A percentile compares a stretch with the other conserved stretches of the same genome.
These are phyloP conservation scores for Coboldia fuscipes DNA, from an alignment of 1,140 invertebrate genomes.

Conservation along the genomic window DNA sequence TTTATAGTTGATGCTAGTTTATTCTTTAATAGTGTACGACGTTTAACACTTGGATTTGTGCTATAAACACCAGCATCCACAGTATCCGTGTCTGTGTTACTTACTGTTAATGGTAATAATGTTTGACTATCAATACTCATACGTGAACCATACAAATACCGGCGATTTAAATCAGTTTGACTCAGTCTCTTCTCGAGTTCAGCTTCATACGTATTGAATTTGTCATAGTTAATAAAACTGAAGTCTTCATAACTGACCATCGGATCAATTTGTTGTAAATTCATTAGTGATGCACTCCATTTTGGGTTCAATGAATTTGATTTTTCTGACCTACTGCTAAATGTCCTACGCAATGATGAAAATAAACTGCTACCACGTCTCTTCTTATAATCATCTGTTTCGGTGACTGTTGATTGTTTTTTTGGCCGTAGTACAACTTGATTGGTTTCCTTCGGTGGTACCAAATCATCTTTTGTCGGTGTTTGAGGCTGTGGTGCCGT, in stretches of 20 bases:
- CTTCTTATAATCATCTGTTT: conserved; percentile 5
- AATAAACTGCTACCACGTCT: neutral
- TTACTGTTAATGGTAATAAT: neutral
- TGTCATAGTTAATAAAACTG: conserved; percentile 21
- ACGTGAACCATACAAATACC: neutral
- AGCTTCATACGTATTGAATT: conserved; percentile 20
- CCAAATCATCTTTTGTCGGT: conserved; percentile 5
- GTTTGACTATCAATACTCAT: neutral
- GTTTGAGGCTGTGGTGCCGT: conserved; percentile 7
- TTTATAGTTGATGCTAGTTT: too few relatives aligned
- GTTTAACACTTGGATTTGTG: neutral
- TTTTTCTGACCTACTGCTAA: conserved; percentile 6
- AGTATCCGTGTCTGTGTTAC: neutral
- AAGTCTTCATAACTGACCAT: conserved; percentile 22
- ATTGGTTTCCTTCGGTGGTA: conserved; percentile 8
- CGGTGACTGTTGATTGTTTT: conserved; percentile 12
- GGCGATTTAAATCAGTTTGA: neutral
- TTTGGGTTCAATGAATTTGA: conserved; percentile 17
- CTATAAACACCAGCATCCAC: neutral
- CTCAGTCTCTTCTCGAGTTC: conserved; percentile 10
- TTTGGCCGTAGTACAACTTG: conserved; percentile 9
- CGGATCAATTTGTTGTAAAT: conserved; percentile 19
- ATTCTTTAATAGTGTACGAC: neutral
- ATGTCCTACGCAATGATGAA: conserved; percentile 1
- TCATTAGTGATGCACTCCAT: conserved; percentile 20